A percentile compares a stretch with the other conserved stretches of the same genome.
Evolutionary conservation across 1,140 invertebrate genomes (phyloP).

Genomic region (Zophobas morio): DNA sequence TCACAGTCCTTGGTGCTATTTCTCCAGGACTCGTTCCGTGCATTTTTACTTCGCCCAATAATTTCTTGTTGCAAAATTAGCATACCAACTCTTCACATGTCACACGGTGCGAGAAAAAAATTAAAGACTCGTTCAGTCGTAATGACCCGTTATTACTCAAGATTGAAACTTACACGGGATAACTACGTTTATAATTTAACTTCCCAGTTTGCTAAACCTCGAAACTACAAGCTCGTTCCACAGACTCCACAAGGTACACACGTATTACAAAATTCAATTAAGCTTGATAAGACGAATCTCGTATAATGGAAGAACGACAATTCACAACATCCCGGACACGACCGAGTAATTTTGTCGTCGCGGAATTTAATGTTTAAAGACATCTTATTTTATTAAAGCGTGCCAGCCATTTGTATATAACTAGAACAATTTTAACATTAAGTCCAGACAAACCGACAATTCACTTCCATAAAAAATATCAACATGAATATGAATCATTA

Average conservation of each 20-base stretch:
- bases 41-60: background rate
- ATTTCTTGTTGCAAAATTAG: slow-evolving; percentile 28
- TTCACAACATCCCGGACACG: slow-evolving; percentile 58
- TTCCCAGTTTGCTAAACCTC: slow-evolving; percentile 29
- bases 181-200: slow-evolving; percentile 36
- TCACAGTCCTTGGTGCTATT: background rate
- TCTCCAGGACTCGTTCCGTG: background rate
- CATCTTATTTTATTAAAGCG: slow-evolving; percentile 51
- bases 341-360: slow-evolving; percentile 51
- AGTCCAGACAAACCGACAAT: slow-evolving; percentile 53
- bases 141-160: slow-evolving; percentile 44
- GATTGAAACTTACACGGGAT: slow-evolving; percentile 39
- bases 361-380: slow-evolving; percentile 52
- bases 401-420: slow-evolving; percentile 55
- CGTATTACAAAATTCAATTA: slow-evolving; percentile 17
- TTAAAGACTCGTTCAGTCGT: slow-evolving; percentile 14
- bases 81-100: slow-evolving; percentile 47
- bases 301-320: slow-evolving; percentile 31
- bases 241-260: slow-evolving; percentile 2
- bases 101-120: slow-evolving; percentile 44
- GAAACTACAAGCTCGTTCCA: slow-evolving; percentile 8
- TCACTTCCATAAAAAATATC: slow-evolving; percentile 50
- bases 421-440: slow-evolving; percentile 58
- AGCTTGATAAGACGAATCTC: slow-evolving; percentile 1
- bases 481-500: slow-evolving; percentile 36